These are phyloP conservation scores for Diprion similis DNA, from an alignment of 1,140 invertebrate species.

Conservation along the genomic window DNA sequence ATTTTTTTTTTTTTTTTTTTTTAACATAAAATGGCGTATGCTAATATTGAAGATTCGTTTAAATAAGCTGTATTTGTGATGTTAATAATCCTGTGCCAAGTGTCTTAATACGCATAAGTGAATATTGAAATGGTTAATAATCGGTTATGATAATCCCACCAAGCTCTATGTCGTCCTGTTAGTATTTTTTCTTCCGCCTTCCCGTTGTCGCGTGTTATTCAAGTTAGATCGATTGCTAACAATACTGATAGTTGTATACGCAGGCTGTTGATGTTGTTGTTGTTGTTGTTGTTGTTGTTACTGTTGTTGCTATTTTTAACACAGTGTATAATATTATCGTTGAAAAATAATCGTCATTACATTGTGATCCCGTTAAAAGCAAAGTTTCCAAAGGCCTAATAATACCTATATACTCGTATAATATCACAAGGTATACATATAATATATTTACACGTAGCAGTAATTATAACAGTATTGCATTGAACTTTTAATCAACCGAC, in stretches of 20 bases:
- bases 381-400: slow-evolving; percentile 7
- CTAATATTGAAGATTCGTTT: neutral
- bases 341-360: slow-evolving; percentile 1
- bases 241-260: neutral
- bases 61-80: neutral
- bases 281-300: neutral
- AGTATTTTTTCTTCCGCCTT: neutral
- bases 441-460: too few relatives aligned
- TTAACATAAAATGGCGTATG: neutral
- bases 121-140: neutral
- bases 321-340: neutral
- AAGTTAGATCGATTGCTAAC: neutral
- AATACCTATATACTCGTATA: neutral
- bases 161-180: neutral
- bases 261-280: neutral
- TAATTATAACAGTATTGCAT: too few relatives aligned
- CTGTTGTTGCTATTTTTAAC: neutral
- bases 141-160: neutral
- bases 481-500: too few relatives aligned
- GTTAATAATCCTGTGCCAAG: slow-evolving; percentile 11
- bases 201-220: slow-evolving; percentile 4
- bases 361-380: neutral
- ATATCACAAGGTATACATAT: neutral
- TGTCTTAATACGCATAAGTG: slow-evolving; percentile 10
- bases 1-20: neutral